phyloP scores from a whole-genome alignment of 2,888 invertebrate genomes.

The Pinctada fucata region DNA sequence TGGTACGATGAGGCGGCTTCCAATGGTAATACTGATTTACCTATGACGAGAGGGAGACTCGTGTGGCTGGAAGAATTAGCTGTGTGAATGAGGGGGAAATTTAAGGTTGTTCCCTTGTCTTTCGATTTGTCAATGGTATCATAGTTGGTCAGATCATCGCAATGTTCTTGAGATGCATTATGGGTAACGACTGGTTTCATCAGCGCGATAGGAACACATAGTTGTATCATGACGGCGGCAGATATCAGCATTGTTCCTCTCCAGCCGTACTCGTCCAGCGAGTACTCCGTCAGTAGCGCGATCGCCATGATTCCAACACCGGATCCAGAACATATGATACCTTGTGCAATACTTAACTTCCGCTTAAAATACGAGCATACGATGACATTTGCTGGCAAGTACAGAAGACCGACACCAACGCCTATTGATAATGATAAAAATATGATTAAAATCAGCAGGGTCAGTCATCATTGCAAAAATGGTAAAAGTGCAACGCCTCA shows the following conservation, averaged over 20 bases:
- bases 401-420: slow-evolving; percentile 52
- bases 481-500: not conserved
- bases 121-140: not conserved
- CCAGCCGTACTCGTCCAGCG: slow-evolving; percentile 47
- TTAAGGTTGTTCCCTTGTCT: not conserved
- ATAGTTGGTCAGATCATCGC: not conserved
- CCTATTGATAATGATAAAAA: slow-evolving; percentile 38
- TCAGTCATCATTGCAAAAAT: too few species aligned
- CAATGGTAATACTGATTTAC: not conserved
- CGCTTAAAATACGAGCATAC: slow-evolving; percentile 54
- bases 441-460: not conserved
- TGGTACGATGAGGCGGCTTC: not conserved
- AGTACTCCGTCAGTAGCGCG: slow-evolving; percentile 43
- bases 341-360: slow-evolving; percentile 51
- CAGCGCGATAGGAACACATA: slow-evolving; percentile 48
- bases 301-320: slow-evolving; percentile 53
- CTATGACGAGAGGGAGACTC: not conserved
- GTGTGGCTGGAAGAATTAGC: not conserved
- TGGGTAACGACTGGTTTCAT: slow-evolving; percentile 41
- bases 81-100: not conserved
- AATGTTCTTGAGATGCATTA: not conserved
- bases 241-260: slow-evolving; percentile 48
- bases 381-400: slow-evolving; percentile 50
- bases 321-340: slow-evolving; percentile 55
- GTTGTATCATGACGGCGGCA: slow-evolving; percentile 47